Base-by-base conservation (phyloP, 2,113 vertebrate species). In the Nansenia antarctica region DNA sequence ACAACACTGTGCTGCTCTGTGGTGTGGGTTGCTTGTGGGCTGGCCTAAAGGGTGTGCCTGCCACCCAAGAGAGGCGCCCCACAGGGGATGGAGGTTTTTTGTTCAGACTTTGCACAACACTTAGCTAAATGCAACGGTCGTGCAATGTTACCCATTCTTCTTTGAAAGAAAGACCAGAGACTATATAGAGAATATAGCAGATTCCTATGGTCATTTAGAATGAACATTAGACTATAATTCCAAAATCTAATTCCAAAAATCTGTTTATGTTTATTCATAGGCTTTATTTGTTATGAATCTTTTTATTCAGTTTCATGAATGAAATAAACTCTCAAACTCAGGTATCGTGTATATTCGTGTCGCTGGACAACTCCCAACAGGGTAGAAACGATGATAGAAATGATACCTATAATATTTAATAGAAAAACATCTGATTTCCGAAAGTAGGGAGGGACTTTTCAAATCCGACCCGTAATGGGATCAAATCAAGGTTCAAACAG, bases 31-130 rank as follows among this genome's bases (percentile, higher is more conserved):
- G 57, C 31, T n/a, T 86, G 81, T 70, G 85, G 82, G 70, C 72
- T 70, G 73, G 54, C 64, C 65, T 70, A 69, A 72, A 81, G 86
- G 89, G 89, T 57, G 87, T 87, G 86, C 62, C 57, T 70, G 66
- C n/a, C 45, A 42, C 39, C n/a, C 45, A 49, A 20, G 45, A 49
- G 69, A 77, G 66, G 60, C 62, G 73, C 70, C 82, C 82, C 69
- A 67, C 75, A 57, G 65, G 70, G 70, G 70, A 79, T 6, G 49
- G 83, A 67, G 87, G 84, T 84, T 89, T 84, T 86, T 69, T 81
- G 79, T 85, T 82, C 83, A 79, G 80, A 83, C 85, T 84, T 85
- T 84, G 81, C 80, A 84, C 75, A 82, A 80, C n/a, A n/a, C 85
- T 73, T 77, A 70, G 61, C 82, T 80, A 80, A 63, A 63, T 80